Evolutionary conservation across 2,888 invertebrate species (phyloP).

Genomic region (Eupsilia transversa): DNA sequence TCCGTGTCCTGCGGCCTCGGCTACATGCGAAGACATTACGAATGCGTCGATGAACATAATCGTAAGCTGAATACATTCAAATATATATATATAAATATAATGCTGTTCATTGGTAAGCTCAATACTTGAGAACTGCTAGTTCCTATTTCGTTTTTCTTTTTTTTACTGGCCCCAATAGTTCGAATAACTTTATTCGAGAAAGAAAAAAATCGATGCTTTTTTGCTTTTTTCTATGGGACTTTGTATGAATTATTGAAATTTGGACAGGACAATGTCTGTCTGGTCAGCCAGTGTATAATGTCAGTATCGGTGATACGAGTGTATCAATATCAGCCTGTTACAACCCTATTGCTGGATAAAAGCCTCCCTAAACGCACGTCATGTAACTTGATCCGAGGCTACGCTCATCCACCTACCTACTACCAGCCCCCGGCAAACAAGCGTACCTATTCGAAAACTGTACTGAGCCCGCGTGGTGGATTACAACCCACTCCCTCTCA

Average conservation of each 20-base stretch:
- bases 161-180: not conserved
- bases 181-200: no score
- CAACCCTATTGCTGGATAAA: not conserved
- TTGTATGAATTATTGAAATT: no score
- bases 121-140: not conserved
- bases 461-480: no score
- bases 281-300: not conserved
- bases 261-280: no score
- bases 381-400: not conserved
- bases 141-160: not conserved
- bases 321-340: not conserved
- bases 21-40: conserved; percentile 88
- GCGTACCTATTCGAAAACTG: no score
- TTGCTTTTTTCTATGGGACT: no score
- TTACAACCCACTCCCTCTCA: no score
- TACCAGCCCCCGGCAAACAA: no score
- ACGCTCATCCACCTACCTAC: not conserved
- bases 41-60: conserved; percentile 82
- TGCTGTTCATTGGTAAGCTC: no score
- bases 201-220: no score
- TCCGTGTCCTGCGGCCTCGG: conserved; percentile 95
- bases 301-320: not conserved
- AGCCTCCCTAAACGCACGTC: not conserved
- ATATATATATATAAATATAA: not conserved
- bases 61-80: conserved; percentile 72